phyloP scores from a whole-genome alignment of 2,113 vertebrate genomes.

The Camelus bactrianus region DNA sequence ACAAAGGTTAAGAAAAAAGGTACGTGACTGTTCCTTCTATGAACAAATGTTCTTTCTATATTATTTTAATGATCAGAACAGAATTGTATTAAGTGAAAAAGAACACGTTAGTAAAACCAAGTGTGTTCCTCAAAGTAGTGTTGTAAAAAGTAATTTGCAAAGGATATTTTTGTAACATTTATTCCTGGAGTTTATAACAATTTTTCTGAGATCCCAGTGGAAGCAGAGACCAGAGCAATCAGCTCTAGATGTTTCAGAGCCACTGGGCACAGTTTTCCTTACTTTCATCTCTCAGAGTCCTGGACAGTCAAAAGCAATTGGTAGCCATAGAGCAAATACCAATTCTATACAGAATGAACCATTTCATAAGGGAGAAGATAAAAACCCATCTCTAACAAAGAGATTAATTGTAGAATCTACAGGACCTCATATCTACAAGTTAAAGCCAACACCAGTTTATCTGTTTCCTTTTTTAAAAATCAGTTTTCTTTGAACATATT shows the following conservation, averaged over 20 bases:
- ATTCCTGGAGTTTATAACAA: neutral
- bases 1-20: neutral
- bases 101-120: neutral
- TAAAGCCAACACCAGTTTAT: neutral
- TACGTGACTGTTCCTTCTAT: neutral
- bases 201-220: neutral
- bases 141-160: conserved; percentile 47
- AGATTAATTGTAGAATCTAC: neutral
- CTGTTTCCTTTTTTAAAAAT: neutral
- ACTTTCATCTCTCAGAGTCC: neutral
- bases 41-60: neutral
- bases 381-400: neutral
- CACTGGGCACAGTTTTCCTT: neutral
- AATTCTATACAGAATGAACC: neutral
- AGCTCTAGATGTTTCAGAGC: neutral
- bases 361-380: conserved; percentile 32
- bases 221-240: neutral
- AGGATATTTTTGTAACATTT: neutral
- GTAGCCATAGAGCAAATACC: neutral
- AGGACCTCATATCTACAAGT: neutral
- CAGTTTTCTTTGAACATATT: neutral
- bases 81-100: neutral
- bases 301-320: neutral
- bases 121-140: no score
- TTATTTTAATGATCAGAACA: conserved; percentile 30